Evolutionary conservation across 2,888 invertebrate species (phyloP), one percentile per base, ranked within the genome.

Genomic region (Dasypolia templi): DNA sequence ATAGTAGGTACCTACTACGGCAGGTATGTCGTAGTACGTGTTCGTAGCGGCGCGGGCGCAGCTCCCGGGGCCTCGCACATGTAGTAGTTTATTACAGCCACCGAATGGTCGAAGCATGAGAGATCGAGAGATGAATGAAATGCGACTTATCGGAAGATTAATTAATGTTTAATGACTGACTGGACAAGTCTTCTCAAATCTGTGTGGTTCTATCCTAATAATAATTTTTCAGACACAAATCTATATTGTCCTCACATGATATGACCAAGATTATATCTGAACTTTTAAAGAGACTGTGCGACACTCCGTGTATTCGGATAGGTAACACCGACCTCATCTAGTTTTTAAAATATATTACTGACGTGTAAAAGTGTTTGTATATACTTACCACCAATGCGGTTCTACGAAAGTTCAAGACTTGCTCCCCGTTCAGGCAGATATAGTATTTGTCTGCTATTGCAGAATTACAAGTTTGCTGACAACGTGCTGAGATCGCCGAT

Each of bases 121-220:
- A 77, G 19, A 55, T 74, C 19, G 42, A 63, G 19, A 74, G 17
- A 44, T 78, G 70, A 75, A 75, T 69, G 79, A 70, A 70, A 58
- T 32, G 9, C 22, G 42, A 58, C 42, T 32, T 26, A 69, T 49
- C 26, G 2, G 39, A 75, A 49, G 17, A 32, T 44, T 32, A 65
- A 65, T 77, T 17, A 46, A 56, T 46, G 9, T 39, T 35, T 49
- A 32, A 49, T 56, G 66, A 32, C 29, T 63, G 14, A 63, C 32
- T 26, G 26, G 42, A 62, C 26, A 19, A 19, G 6, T 12, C 6
- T 3, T 7, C 19, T 19, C 11, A 42, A 42, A 19, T 62, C 55
- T 29, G 29, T 55, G 55, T 55, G 14, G 14, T n/a, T 53, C 5
- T 53, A 2, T 55, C 3, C 17, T 55, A 55, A 29, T 19, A 55